These are phyloP conservation scores for Ranitomeya imitator DNA, from an alignment of 2,113 vertebrate genomes.

Conservation along the genomic window DNA sequence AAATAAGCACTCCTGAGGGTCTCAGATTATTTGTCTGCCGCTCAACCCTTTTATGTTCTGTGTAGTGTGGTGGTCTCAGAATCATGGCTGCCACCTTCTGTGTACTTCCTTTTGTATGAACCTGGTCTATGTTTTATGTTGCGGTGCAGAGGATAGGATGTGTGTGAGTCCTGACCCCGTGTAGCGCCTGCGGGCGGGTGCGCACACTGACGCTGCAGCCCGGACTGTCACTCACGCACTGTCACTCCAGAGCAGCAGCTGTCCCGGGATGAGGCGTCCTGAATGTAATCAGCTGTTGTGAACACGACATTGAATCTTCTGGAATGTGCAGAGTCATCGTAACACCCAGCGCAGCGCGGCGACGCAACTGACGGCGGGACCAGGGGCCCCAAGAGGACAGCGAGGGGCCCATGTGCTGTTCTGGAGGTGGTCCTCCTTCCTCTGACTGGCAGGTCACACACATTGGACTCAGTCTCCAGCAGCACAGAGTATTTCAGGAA, in stretches of 20 bases:
- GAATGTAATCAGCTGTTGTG: constrained; percentile 18
- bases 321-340: background rate
- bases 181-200: no score
- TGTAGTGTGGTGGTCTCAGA: no score
- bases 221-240: no score
- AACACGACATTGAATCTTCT: background rate
- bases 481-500: background rate
- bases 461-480: background rate
- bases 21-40: no score
- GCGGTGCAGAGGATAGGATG: no score
- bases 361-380: background rate
- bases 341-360: background rate
- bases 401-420: background rate
- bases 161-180: no score
- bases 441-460: background rate
- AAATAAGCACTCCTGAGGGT: no score
- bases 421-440: no score
- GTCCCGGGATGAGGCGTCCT: background rate
- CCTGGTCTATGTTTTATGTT: no score
- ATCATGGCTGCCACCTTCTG: background rate
- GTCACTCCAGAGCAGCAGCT: no score
- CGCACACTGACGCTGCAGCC: background rate
- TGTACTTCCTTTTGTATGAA: background rate
- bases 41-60: no score
- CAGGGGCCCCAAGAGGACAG: background rate